Base-by-base conservation (phyloP, 2,797 vertebrate genomes). In the Gymnothorax javanicus region DNA sequence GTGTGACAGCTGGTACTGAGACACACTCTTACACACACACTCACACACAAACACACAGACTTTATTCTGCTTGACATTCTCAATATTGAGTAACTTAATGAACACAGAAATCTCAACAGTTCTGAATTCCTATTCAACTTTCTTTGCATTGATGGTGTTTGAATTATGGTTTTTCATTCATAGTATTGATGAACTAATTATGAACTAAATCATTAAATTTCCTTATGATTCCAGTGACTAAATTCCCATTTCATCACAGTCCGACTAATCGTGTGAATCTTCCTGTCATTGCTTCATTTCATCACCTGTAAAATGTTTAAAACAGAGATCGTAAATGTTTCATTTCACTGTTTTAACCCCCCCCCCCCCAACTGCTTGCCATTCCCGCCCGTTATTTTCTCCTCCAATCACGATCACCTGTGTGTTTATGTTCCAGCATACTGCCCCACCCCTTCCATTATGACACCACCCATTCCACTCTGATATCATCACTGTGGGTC, bases 371-470 rank as follows among this genome's bases (percentile, higher is more conserved):
- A 6, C 13, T 43, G 12, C 73, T 77, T 52, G 43, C 81, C 12
- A n/a, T 11, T 7, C n/a, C 54, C 11, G 9, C 12, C 20, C 4
- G 52, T 9, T 2, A 54, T 82, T 54, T 59, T n/a, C n/a, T 83
- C 4, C 56, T 58, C 57, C 58, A 43, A 59, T 7, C n/a, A 5
- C 60, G 60, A 83, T 33, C 58, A 59, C 6, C 12, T 83, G 82
- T 79, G 77, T 83, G 82, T 83, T 83, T 83, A 83, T 60, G 25
- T 83, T 83, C 82, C 56, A 83, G 82, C 82, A 83, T n/a, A 17
- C 82, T 25, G 25, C 82, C 82, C 82, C 82, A 17, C 57, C 82
- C 52, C 82, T 27, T 59, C 82, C 82, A 83, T 59, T 60, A 83
- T 59, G 82, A 83, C 82, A 83, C 60, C 82, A 83, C 82, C 82